Base-by-base conservation (phyloP, 1,140 invertebrate species). In the Araneus ventricosus region DNA sequence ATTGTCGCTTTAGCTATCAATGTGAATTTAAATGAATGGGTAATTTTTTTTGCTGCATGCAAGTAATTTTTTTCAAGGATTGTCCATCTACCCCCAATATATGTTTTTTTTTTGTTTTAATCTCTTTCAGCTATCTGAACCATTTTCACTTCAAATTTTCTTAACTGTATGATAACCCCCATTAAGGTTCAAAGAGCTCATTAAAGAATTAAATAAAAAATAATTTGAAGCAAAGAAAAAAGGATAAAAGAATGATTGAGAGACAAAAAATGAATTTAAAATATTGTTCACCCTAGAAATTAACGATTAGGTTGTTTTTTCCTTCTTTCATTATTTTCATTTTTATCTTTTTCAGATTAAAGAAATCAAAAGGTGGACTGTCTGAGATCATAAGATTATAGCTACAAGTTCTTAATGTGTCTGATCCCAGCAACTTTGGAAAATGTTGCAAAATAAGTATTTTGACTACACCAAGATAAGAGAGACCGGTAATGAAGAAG, bases 401-500 rank as follows among this genome's bases (percentile, higher is more conserved):
- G 17, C 37, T 57, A 87, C 59, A 67, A 57, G 17, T 87, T 39
- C 8, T 39, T 87, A 87, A 87, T 63, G 57, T n/a, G 5, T 34
- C 22, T 63, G 59, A 63, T 61, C 30, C 22, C 24, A 30, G 59
- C 34, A 87, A 39, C 27, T 57, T 39, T 67, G 14, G 17, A 39
- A 63, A 37, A 87, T n/a, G 37, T 59, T 39, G 39, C 84, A 61
- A 87, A 63, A 63, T 67, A 87, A 57, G 57, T 87, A 87, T 37
- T 63, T 61, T 61, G 52, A 87, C 85, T 52, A 24, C 10, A 52
- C 41, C 39, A 5, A 63, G 59, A 87, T 67, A 87, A 87, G 85
- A 37, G 59, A 87, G 22, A n/a, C n/a, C n/a, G n/a, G n/a, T n/a
- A n/a, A n/a, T n/a, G n/a, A n/a, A n/a, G n/a, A n/a, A n/a, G n/a